These are phyloP conservation scores for Sclerurus mexicanus DNA, from an alignment of 2,113 vertebrate species.

Conservation along the genomic window DNA sequence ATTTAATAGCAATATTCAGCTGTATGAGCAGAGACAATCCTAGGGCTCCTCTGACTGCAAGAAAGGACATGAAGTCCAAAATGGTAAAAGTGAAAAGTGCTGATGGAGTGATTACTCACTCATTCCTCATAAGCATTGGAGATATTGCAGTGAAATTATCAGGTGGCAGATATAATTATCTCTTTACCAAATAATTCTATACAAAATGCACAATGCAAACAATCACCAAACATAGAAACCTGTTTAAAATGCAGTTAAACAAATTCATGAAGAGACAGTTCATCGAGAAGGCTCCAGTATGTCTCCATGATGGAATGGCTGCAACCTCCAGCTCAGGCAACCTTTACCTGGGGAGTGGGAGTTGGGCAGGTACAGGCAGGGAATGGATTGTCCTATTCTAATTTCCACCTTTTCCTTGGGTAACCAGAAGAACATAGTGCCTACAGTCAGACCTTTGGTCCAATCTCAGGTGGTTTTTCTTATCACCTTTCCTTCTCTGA, in stretches of 20 bases:
- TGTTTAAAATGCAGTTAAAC: background rate
- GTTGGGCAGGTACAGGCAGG: background rate
- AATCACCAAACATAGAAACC: background rate
- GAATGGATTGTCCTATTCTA: background rate
- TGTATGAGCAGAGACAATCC: background rate
- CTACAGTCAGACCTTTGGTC: background rate
- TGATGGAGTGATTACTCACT: background rate
- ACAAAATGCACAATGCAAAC: background rate
- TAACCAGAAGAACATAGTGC: background rate
- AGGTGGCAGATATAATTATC: background rate
- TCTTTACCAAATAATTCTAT: background rate
- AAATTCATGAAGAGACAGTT: background rate
- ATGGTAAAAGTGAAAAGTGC: background rate
- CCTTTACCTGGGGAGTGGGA: background rate
- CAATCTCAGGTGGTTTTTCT: background rate
- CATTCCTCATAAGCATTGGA: background rate
- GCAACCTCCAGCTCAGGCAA: background rate
- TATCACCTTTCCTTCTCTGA: background rate
- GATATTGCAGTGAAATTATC: background rate
- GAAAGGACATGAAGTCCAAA: background rate
- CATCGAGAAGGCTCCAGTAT: background rate
- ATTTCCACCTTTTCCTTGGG: background rate
- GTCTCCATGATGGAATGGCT: background rate
- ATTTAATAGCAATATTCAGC: background rate
- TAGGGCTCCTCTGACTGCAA: background rate